Evolutionary conservation across 2,888 invertebrate genomes (phyloP).

Genomic region (Pteria penguin): DNA sequence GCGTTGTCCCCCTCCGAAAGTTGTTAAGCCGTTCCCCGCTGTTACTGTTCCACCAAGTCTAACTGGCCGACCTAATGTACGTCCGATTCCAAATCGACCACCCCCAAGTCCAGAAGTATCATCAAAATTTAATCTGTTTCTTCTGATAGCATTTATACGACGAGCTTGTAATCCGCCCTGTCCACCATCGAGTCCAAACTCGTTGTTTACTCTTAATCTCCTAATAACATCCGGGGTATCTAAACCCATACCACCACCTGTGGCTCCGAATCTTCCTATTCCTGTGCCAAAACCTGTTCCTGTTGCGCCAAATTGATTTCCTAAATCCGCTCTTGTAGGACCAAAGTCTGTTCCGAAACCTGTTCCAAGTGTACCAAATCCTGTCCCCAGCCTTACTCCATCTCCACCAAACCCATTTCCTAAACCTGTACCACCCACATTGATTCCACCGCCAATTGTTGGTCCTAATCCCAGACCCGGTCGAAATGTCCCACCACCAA

Average conservation of each 20-base stretch:
- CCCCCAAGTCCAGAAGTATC: background rate
- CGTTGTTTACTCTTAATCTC: too few relatives aligned
- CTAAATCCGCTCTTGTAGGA: too few relatives aligned
- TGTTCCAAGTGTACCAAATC: too few relatives aligned
- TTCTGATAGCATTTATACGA: background rate
- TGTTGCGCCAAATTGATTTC: background rate
- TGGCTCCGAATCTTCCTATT: background rate
- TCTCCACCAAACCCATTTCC: too few relatives aligned
- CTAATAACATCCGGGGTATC: too few relatives aligned
- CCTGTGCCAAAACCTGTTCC: background rate
- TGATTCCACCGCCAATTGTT: too few relatives aligned
- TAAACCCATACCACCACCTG: background rate
- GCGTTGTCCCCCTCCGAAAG: background rate
- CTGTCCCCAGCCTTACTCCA: too few relatives aligned
- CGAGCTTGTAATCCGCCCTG: slow-evolving; percentile 1
- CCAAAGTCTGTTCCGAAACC: too few relatives aligned
- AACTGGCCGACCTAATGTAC: background rate
- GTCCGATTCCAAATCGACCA: background rate
- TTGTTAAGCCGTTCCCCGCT: background rate
- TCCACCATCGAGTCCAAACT: background rate
- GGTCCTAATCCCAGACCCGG: too few relatives aligned
- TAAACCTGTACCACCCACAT: too few relatives aligned
- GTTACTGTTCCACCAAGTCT: background rate
- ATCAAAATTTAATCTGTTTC: background rate
- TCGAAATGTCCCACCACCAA: too few relatives aligned